Percentiles rank a stretch among this genome's conserved stretches.
Evolutionary conservation across 2,113 vertebrate genomes (phyloP).

Genomic region (Chitala chitala): DNA sequence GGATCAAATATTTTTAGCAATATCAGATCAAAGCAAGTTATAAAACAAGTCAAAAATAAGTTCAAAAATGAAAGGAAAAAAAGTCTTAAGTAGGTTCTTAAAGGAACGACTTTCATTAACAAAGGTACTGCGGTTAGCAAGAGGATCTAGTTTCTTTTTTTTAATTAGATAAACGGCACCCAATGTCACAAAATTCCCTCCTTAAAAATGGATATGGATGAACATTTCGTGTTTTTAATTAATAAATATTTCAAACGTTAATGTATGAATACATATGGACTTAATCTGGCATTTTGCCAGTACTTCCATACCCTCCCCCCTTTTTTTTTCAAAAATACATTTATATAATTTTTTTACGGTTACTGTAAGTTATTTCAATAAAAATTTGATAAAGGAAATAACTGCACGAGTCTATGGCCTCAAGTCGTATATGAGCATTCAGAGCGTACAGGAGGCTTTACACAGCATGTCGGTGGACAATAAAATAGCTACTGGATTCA

Average conservation of each 20-base stretch:
- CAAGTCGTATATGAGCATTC: constrained; percentile 32
- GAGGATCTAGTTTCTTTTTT: too few relatives aligned
- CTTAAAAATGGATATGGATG: neutral
- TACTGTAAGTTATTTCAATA: constrained; percentile 41
- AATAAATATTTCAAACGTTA: neutral
- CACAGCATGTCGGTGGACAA: too few relatives aligned
- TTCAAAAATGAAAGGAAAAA: neutral
- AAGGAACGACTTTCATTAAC: too few relatives aligned
- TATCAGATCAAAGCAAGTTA: neutral
- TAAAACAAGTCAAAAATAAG: neutral
- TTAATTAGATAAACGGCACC: too few relatives aligned
- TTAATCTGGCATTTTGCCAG: too few relatives aligned
- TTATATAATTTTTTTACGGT: constrained; percentile 33
- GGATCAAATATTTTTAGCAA: neutral
- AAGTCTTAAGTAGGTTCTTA: too few relatives aligned
- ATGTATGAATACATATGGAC: too few relatives aligned
- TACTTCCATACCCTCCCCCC: constrained; percentile 36
- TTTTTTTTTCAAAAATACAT: constrained; percentile 46
- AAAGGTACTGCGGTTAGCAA: too few relatives aligned
- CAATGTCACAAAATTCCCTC: too few relatives aligned
- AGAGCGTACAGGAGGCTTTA: constrained; percentile 27
- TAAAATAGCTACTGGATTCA: too few relatives aligned
- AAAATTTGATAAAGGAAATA: constrained; percentile 41
- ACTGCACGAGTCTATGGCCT: constrained; percentile 35
- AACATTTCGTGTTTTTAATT: too few relatives aligned